phyloP scores from a whole-genome alignment of 2,888 invertebrate genomes.

The Ennomos erosarius region DNA sequence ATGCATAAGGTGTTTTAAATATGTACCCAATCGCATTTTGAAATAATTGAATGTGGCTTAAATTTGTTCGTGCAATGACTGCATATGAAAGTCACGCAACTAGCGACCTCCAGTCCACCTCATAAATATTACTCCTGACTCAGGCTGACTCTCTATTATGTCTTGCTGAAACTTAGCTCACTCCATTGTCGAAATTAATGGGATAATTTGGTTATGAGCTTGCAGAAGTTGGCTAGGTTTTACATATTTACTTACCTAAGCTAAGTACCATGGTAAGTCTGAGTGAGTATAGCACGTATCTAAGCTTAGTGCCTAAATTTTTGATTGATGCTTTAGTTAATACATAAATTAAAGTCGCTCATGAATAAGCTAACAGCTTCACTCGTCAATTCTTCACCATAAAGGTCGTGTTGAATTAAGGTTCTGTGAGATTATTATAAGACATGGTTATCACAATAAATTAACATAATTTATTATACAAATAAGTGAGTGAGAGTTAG shows the following conservation, averaged over 20 bases:
- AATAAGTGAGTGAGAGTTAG: no score
- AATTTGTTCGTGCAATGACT: conserved; percentile 17
- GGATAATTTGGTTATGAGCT: conserved; percentile 11
- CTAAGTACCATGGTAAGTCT: conserved; percentile 2
- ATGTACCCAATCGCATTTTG: conserved; percentile 23
- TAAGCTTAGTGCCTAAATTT: conserved; percentile 11
- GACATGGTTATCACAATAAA: background rate
- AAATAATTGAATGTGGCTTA: conserved; percentile 17
- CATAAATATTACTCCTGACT: background rate
- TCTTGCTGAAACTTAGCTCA: conserved; percentile 16
- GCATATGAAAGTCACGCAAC: conserved; percentile 11
- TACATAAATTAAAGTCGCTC: conserved; percentile 17
- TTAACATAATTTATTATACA: no score
- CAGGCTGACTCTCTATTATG: conserved; percentile 13
- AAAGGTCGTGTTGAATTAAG: conserved; percentile 9
- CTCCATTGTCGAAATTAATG: conserved; percentile 10
- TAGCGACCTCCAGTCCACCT: conserved; percentile 10
- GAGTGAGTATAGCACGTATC: background rate
- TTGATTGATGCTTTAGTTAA: conserved; percentile 20
- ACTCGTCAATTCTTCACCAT: no score
- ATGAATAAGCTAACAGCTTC: conserved; percentile 1
- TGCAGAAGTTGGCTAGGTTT: conserved; percentile 11
- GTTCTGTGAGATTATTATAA: conserved; percentile 6
- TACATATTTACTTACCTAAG: conserved; percentile 16
- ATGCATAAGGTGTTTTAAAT: conserved; percentile 25